Percentiles rank a stretch among this genome's conserved stretches.
Conservation (phyloP, 35 echinoderm and acorn worm genomes). For the Eucidaris tribuloides region DNA sequence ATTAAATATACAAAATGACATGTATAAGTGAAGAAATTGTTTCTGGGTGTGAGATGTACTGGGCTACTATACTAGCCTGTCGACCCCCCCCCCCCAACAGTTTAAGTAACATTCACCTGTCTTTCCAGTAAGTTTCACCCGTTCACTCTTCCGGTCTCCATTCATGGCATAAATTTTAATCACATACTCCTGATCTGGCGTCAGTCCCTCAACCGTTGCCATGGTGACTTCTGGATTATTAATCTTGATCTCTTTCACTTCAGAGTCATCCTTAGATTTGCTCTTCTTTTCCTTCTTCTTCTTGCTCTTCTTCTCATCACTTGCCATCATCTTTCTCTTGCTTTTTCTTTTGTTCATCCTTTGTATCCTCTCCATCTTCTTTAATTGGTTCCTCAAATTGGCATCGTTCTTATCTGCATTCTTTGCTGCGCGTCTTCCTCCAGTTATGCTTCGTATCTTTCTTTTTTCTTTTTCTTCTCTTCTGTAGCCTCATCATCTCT, state of each 20-base stretch:
- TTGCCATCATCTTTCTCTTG: background rate
- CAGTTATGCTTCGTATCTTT: background rate
- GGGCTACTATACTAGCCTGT: too few species aligned
- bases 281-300: constrained; percentile 22
- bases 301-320: constrained; percentile 1
- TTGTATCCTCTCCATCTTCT: background rate
- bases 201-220: constrained; percentile 42
- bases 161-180: constrained; percentile 72
- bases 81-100: too few species aligned
- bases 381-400: background rate
- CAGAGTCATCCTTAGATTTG: constrained; percentile 10
- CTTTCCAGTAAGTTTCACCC: constrained; percentile 47
- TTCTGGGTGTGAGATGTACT: too few species aligned
- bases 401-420: background rate
- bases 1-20: too few species aligned
- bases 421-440: background rate
- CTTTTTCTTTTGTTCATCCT: constrained; percentile 31
- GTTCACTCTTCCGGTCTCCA: constrained; percentile 64
- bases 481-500: background rate
- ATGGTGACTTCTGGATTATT: constrained; percentile 17
- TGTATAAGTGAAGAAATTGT: too few species aligned
- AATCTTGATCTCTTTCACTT: constrained; percentile 47
- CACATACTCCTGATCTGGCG: constrained; percentile 44
- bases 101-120: constrained; percentile 51
- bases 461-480: background rate